These are phyloP conservation scores for Nasonovia ribisnigri DNA, from an alignment of 2,888 invertebrate genomes.

Conservation along the genomic window DNA sequence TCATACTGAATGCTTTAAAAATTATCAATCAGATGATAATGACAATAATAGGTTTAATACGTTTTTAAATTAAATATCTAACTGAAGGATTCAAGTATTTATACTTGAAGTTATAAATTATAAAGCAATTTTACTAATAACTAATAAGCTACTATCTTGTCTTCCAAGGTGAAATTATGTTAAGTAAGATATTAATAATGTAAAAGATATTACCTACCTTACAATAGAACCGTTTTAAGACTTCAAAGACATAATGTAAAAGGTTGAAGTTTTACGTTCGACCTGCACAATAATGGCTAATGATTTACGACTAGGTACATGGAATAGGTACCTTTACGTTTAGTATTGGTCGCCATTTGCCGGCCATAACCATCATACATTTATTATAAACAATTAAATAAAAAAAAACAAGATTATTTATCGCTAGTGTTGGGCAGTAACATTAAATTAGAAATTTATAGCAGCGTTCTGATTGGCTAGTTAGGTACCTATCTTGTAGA, in stretches of 20 bases:
- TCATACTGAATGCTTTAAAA: not conserved
- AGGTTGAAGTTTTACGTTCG: not conserved
- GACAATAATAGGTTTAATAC: not conserved
- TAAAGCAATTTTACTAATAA: not conserved
- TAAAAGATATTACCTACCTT: not conserved
- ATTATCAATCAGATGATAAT: not conserved
- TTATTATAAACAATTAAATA: not conserved
- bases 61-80: not conserved
- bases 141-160: not conserved
- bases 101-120: not conserved
- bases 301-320: not conserved
- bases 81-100: not conserved
- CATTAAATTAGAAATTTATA: not conserved
- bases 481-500: not conserved
- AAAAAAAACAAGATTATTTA: not conserved
- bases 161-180: not conserved
- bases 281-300: not conserved
- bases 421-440: not conserved
- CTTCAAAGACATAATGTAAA: not conserved
- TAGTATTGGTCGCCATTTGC: not conserved
- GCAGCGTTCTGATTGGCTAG: not conserved
- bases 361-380: not conserved
- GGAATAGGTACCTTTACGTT: not conserved
- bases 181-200: constrained; percentile 23
- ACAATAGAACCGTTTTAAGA: not conserved